Percentiles rank a stretch among this genome's conserved stretches.
Conservation (phyloP, 2,113 vertebrate species). For the Indri indri region DNA sequence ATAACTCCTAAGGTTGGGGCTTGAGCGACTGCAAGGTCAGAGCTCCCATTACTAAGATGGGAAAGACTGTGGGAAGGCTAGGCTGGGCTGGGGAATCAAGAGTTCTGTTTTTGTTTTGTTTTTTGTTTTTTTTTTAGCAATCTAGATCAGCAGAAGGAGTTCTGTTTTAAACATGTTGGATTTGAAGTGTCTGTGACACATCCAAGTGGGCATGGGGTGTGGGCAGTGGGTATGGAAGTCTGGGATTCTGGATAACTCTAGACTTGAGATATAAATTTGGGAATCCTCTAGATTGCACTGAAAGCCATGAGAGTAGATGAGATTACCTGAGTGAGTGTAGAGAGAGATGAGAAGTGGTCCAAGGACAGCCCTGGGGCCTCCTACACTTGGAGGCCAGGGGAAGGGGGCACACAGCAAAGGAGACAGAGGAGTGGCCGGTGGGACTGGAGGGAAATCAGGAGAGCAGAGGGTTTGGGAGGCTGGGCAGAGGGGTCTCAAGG, state of each 20-base stretch:
- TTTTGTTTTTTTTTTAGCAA: background rate
- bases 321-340: background rate
- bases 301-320: background rate
- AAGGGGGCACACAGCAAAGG: background rate
- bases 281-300: background rate
- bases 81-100: background rate
- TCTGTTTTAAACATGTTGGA: background rate
- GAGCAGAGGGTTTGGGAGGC: background rate
- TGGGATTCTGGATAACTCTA: background rate
- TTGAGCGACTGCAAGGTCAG: background rate
- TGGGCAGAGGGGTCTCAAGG: background rate
- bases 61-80: background rate
- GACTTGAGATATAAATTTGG: background rate
- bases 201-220: background rate
- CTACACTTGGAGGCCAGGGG: background rate
- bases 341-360: background rate
- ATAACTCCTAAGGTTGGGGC: background rate
- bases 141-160: too few relatives aligned
- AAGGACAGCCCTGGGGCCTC: background rate
- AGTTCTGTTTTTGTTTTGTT: background rate
- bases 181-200: background rate
- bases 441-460: background rate
- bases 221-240: background rate
- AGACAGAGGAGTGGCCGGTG: background rate
- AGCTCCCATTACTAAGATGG: background rate